A percentile compares a stretch with the other conserved stretches of the same genome.
Conservation (phyloP, 2,888 invertebrate genomes). For the Dysmachus trigonus region DNA sequence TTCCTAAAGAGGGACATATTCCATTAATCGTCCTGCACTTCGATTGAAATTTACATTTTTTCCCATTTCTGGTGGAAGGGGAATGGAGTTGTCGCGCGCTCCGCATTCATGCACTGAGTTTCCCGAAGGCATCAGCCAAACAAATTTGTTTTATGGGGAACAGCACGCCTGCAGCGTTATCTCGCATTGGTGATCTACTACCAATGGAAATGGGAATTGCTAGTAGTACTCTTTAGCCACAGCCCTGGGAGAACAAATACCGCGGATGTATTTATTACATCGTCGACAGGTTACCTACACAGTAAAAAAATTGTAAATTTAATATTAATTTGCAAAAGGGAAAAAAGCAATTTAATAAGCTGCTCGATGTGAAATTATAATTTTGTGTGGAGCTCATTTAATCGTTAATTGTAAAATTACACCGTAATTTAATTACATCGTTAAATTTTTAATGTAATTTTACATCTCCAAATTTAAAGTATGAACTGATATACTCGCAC, state of each 20-base stretch:
- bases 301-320: too few relatives aligned
- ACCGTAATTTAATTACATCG: too few relatives aligned
- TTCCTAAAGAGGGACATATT: neutral
- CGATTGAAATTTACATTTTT: neutral
- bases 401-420: too few relatives aligned
- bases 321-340: too few relatives aligned
- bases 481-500: too few relatives aligned
- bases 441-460: too few relatives aligned
- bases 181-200: neutral
- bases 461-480: too few relatives aligned
- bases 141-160: conserved; percentile 13
- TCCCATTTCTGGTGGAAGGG: neutral
- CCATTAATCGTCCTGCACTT: neutral
- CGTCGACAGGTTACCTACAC: neutral
- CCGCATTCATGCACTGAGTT: neutral
- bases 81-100: neutral
- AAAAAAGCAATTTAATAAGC: conserved; percentile 23
- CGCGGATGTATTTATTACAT: neutral
- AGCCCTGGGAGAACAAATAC: neutral
- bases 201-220: neutral
- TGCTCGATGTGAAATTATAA: too few relatives aligned
- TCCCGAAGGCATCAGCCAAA: neutral
- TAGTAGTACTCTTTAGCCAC: neutral
- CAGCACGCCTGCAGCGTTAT: conserved; percentile 4
- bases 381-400: too few relatives aligned